Evolutionary conservation across 1,140 invertebrate species (phyloP), one percentile per base, ranked within the genome.

Genomic region (Mylabris phalerata): DNA sequence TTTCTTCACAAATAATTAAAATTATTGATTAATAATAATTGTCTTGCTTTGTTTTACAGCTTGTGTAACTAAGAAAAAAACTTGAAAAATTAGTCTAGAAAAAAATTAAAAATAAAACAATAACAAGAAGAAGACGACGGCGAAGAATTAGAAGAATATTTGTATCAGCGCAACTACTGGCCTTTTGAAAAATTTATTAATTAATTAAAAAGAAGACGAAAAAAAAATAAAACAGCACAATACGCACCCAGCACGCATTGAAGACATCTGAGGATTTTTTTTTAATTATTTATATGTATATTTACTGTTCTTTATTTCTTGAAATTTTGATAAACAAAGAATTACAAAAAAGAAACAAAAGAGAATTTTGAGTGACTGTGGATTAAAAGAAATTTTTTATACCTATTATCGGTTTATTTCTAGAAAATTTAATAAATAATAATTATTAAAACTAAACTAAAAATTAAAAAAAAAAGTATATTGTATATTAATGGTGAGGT

Each of bases 241-340:
- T 79, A 79, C 82, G 81, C 80, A 87, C 82, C 82, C 85, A 88
- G 87, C 87, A 86, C 85, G 86, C 86, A 89, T 89, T 89, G 87
- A 89, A 87, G 86, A 89, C 87, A 89, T 89, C 87, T 89, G 87
- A 88, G 86, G 86, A 88, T 86, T 81, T 82, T 84, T 75, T 78
- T 77, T 76, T 77, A 65, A 66, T 63, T 59, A 62, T 70, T 70
- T 69, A 48, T 61, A 58, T 59, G 47, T 65, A 56, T 54, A 62
- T 61, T 63, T 64, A 32, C 32, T 32, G 7, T 32, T 32, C 32
- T 32, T 32, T 32, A 32, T 32, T 32, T 32, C 32, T 32, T 32
- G 4, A 32, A 32, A 32, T 32, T 32, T 32, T 5, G 32, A 32
- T 32, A 32, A 32, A 32, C 32, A 32, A 32, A 32, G 7, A 4